Evolutionary conservation across 1,140 invertebrate species (phyloP), one percentile per base, ranked within the genome.

Genomic region (Chrysoperla carnea): DNA sequence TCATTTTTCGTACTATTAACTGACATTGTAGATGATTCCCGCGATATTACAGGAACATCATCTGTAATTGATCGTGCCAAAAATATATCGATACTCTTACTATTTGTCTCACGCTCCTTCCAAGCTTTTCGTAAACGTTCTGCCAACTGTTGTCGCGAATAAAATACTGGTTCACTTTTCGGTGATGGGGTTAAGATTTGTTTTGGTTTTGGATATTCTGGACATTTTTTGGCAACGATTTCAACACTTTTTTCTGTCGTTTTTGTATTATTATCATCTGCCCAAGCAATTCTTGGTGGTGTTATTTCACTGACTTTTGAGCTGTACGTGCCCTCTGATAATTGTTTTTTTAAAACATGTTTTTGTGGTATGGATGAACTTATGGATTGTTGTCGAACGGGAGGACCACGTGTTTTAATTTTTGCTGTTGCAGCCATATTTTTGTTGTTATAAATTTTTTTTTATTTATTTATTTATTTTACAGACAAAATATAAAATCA

Each of bases 1-100:
- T 23, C 17, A 23, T 23, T 23, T 23, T 23, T 23, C 5, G 17
- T 23, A 23, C 5, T 23, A 23, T 23, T 23, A 23, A 23, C 17
- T 3, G 17, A 23, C 17, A 23, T 23, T 23, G 17, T 23, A 2
- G 17, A 23, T 3, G 17, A 23, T 23, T 23, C 17, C 2, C 17
- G 17, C 5, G 17, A 23, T 23, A 23, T 23, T 23, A 23, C 17
- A 5, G 17, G 17, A 23, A 3, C 17, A 23, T 23, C 17, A 23
- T 23, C 17, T 23, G 17, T 23, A 23, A 23, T 23, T 23, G 17
- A 23, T 23, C 17, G 66, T 0, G 69, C 62, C 9, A 74, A 47
- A 44, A 69, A 70, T 8, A 73, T 73, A 35, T 71, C 62, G 11
- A 74, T 59, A 39, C 71, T 73, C 0, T 62, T 56, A 47, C 65